A percentile compares a stretch with the other conserved stretches of the same genome.
Evolutionary conservation across 2,888 invertebrate species (phyloP).

Genomic region (Tenthredo scrophulariae): DNA sequence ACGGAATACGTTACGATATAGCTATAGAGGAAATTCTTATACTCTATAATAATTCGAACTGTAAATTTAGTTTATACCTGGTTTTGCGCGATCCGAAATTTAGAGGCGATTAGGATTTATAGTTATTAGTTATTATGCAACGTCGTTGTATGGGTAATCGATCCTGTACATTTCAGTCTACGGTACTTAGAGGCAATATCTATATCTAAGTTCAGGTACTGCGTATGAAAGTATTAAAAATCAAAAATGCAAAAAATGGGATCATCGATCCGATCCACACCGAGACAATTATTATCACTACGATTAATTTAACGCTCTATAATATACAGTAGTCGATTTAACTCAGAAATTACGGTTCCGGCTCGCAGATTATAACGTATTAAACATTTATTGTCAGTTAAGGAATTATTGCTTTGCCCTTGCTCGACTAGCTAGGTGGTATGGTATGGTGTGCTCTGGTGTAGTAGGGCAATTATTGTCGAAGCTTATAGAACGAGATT

Average conservation of each 20-base stretch:
- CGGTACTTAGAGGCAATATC: background rate
- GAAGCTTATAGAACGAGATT: background rate
- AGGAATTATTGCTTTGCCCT: constrained; percentile 42
- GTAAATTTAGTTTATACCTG: background rate
- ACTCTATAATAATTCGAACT: background rate
- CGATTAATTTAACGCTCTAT: background rate
- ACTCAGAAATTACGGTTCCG: background rate
- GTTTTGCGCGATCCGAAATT: background rate
- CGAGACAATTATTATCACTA: background rate
- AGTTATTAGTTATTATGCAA: background rate
- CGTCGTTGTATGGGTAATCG: background rate
- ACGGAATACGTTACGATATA: no score
- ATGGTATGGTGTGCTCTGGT: background rate
- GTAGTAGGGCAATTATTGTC: constrained; percentile 16
- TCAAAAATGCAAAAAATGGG: background rate
- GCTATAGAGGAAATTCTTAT: no score
- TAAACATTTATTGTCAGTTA: constrained; percentile 26
- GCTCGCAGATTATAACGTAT: background rate
- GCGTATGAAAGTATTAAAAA: background rate
- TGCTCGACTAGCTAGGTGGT: background rate
- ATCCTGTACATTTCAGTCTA: background rate
- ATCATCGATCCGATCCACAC: background rate
- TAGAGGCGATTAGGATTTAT: background rate
- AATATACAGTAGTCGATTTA: background rate
- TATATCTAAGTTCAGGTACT: background rate